Evolutionary conservation across 2,888 invertebrate genomes (phyloP), one percentile per base, ranked within the genome.

Genomic region (Lacanobia oleracea): DNA sequence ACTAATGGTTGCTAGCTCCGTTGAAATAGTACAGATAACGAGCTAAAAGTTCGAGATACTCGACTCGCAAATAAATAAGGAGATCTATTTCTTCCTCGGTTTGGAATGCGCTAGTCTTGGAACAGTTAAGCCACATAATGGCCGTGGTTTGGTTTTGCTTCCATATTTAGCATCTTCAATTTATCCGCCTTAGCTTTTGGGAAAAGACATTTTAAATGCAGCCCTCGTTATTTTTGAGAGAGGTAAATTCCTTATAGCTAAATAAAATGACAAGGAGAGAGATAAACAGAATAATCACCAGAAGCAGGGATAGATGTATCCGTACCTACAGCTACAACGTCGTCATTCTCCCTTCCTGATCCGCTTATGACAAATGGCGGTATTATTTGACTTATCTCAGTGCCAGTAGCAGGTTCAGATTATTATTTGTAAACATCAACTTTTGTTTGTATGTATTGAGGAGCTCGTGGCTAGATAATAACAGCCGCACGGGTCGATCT

Each of bases 1-100:
- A 74, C 69, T 75, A 79, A 84, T 75, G 65, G 67, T 14, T 40
- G 18, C 50, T 63, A 48, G 61, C 56, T 59, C 16, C 63, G 63
- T 67, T 71, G 45, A 82, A 72, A 77, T 70, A 73, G 72, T 66
- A 60, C 67, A 66, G 79, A 79, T 84, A 86, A 86, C 73, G 79
- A 85, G 63, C 77, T 79, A 69, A 73, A 79, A 84, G 65, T 84
- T 79, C 61, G 56, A 63, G 51, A 51, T 56, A 57, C 76, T 67
- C 60, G 67, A 61, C 67, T 79, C 23, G 66, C 54, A 67, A 82
- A 84, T 82, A 86, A 83, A 86, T 84, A 81, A 72, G 45, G 51
- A 69, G 64, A 72, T 84, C 84, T 65, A 72, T 83, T 80, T 72
- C 70, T 81, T 70, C 18, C 59, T 60, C 43, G 53, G 56, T 69